Evolutionary conservation across 2,113 vertebrate genomes (phyloP), one percentile per base, ranked within the genome.

Genomic region (Pterocles gutturalis): DNA sequence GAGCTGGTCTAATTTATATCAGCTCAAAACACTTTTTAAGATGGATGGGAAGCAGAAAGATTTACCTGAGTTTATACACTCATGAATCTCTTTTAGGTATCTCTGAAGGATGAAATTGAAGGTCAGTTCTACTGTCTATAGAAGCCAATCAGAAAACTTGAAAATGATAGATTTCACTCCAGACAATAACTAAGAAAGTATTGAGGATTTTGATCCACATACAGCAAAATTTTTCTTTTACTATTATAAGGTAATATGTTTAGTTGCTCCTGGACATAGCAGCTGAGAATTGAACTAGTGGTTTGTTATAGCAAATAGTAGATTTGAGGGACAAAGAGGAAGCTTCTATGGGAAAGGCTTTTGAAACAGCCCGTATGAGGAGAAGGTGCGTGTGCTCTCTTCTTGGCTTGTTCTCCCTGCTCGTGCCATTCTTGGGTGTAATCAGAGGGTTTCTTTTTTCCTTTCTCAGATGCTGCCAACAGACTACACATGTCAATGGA

Each of bases 81-180:
- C 64, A 64, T 82, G 13, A 89, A 89, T 91, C 51, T 92, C 43
- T 78, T 83, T 43, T 43, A 64, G 72, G 12, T 71, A 71, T 46
- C 51, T 87, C 77, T 83, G 46, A 92, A 93, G 89, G 73, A 81
- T 3, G 4, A 53, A 89, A 88, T 1, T 75, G 77, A 89, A 96
- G 89, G 81, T 94, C 69, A 60, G 20, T 64, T 93, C 73, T 89
- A 10, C 51, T 48, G 62, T 55, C 64, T 87, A 8, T 13, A 57
- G 80, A 86, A 90, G 21, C 41, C 80, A 78, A 65, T 85, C 28
- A 79, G 72, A 90, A 71, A 89, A 83, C 34, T 29, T 53, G 58
- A 58, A 96, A 90, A 89, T 69, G 7, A 58, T 48, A 24, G 4
- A 24, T 62, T 72, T 79, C 78, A 9, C 29, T 80, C 46, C 53